Conservation (phyloP, 2,113 vertebrate species). For the Vimba vimba region DNA sequence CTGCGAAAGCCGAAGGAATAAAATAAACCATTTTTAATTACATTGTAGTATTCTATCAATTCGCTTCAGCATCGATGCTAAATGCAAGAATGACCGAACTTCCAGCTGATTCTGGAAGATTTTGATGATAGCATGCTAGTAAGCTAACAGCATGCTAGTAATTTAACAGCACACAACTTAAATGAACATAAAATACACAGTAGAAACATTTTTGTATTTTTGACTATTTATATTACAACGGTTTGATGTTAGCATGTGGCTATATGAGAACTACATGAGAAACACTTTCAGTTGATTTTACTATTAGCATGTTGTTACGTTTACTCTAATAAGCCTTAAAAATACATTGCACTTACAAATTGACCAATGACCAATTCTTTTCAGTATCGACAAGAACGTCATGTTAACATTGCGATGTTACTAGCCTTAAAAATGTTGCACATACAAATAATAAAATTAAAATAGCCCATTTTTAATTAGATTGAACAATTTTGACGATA, state of each 20-base stretch:
- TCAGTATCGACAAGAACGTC: no score
- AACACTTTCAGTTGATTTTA: background rate
- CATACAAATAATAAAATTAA: background rate
- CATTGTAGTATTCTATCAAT: background rate
- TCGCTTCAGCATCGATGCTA: background rate
- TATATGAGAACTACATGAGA: background rate
- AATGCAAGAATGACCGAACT: background rate
- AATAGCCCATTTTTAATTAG: background rate
- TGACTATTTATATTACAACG: background rate
- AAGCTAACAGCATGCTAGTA: background rate
- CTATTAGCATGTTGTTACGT: background rate
- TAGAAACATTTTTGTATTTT: background rate
- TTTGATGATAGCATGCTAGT: no score
- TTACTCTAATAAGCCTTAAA: background rate
- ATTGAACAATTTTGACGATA: background rate
- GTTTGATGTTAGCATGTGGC: background rate
- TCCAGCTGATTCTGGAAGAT: no score
- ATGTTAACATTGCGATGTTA: no score
- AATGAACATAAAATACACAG: background rate
- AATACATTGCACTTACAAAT: background rate
- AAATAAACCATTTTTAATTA: no score
- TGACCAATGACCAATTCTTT: no score
- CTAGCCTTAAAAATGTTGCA: background rate
- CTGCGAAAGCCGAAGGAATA: no score
- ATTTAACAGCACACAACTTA: background rate